Evolutionary conservation across 2,113 vertebrate genomes (phyloP).

Genomic region (Coturnix japonica): DNA sequence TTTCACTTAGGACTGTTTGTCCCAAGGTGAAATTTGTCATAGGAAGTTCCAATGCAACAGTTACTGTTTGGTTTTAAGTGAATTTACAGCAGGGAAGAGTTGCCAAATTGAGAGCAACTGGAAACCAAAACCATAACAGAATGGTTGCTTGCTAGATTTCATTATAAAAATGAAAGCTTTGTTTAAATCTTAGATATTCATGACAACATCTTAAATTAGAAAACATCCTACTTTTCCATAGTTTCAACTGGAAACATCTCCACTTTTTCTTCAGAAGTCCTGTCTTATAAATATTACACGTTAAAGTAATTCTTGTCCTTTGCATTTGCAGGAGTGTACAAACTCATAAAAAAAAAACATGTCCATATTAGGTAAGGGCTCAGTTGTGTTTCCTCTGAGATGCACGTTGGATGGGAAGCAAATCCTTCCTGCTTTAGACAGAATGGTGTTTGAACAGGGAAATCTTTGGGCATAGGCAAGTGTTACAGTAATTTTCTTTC

Average conservation of each 20-base stretch:
- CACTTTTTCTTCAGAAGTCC: neutral
- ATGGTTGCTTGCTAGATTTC: neutral
- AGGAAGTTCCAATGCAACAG: neutral
- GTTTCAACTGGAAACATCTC: slow-evolving; percentile 24
- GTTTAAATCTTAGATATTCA: neutral
- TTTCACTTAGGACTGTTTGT: slow-evolving; percentile 29
- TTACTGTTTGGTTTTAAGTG: slow-evolving; percentile 28
- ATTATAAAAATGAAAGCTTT: slow-evolving; percentile 25
- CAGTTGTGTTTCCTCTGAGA: neutral
- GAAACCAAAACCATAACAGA: slow-evolving; percentile 13
- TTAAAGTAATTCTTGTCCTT: neutral
- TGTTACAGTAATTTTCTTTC: neutral
- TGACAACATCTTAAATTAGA: neutral
- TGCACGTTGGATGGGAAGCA: neutral
- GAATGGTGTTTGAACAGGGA: neutral
- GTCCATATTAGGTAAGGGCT: neutral
- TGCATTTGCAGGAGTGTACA: neutral
- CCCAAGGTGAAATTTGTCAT: slow-evolving; percentile 14
- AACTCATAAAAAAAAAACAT: neutral
- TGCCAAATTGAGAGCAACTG: slow-evolving; percentile 21
- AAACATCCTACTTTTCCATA: neutral
- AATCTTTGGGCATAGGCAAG: neutral
- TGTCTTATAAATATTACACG: neutral
- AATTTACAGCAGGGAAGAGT: slow-evolving; percentile 8
- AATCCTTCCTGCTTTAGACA: neutral